A percentile compares a stretch with the other conserved stretches of the same genome.
These are phyloP conservation scores for Phymatocera aterrima DNA, from an alignment of 2,888 invertebrate genomes.

Conservation along the genomic window DNA sequence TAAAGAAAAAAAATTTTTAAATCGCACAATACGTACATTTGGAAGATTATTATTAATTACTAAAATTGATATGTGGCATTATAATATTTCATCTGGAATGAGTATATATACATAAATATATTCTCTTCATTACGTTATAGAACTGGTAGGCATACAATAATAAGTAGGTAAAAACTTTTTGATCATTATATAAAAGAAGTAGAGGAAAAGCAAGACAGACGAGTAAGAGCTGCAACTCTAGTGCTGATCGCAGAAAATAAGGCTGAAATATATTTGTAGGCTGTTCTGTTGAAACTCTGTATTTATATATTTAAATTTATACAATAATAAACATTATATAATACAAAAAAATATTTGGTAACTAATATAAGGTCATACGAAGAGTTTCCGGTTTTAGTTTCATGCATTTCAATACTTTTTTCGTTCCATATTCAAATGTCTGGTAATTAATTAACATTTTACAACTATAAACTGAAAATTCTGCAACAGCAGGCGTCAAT, in stretches of 20 bases:
- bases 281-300: conserved; percentile 6
- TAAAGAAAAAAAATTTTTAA: no score
- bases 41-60: not conserved
- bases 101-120: no score
- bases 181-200: no score
- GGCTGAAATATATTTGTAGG: no score
- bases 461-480: not conserved
- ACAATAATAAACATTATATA: conserved; percentile 25
- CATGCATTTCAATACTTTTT: conserved; percentile 27
- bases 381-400: conserved; percentile 16
- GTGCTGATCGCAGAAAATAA: no score
- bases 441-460: not conserved
- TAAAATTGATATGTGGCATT: conserved; percentile 27
- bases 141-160: no score
- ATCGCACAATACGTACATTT: conserved; percentile 52
- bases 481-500: not conserved
- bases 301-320: conserved; percentile 33
- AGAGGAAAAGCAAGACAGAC: no score
- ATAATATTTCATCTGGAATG: conserved; percentile 1
- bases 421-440: conserved; percentile 2
- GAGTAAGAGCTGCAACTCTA: no score
- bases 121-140: no score
- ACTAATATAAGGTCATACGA: conserved; percentile 39
- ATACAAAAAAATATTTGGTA: conserved; percentile 37
- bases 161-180: no score